Base-by-base conservation (phyloP, 2,888 invertebrate genomes). In the Drosophila pseudotakahashii region DNA sequence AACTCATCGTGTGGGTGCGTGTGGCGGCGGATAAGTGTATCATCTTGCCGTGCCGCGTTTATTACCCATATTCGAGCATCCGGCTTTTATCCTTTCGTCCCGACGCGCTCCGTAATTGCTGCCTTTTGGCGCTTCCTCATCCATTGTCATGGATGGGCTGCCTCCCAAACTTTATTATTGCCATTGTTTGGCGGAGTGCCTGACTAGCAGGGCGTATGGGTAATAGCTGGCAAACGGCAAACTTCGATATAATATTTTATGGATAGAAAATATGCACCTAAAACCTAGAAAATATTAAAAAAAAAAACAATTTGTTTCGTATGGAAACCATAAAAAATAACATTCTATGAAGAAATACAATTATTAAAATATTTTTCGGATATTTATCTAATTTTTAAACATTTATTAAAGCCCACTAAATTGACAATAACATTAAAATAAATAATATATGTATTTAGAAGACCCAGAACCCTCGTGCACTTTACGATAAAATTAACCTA, bases 41-140 rank as follows among this genome's bases (percentile, higher is more conserved):
- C 83, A 79, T 82, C 82, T 71, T 76, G 81, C 73, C 59, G 74
- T 85, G 77, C 63, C 87, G 79, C 89, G 76, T 87, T 87, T 86
- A 86, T 86, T 86, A 68, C 89, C 88, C 89, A 79, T 84, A 86
- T 89, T 84, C 75, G 69, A 81, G 68, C 88, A 79, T 86, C 89
- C 85, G 87, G 89, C 85, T 86, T 87, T 87, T 86, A 86, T 86
- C 85, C 85, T 89, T 86, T 89, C 77, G 71, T 66, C 44, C 71
- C 45, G 62, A 51, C 59, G 79, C 68, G 59, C 53, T 44, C 32
- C 41, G 68, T 79, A 82, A 82, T 84, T 88, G 82, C 71, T 67
- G 81, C 81, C 81, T 73, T 73, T 50, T 60, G 62, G 76, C 59
- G 50, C 75, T 54, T 37, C 60, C 50, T 52, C 30, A 7, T 30